Evolutionary conservation across 1,140 invertebrate species (phyloP).

Genomic region (Monochamus saltuarius): DNA sequence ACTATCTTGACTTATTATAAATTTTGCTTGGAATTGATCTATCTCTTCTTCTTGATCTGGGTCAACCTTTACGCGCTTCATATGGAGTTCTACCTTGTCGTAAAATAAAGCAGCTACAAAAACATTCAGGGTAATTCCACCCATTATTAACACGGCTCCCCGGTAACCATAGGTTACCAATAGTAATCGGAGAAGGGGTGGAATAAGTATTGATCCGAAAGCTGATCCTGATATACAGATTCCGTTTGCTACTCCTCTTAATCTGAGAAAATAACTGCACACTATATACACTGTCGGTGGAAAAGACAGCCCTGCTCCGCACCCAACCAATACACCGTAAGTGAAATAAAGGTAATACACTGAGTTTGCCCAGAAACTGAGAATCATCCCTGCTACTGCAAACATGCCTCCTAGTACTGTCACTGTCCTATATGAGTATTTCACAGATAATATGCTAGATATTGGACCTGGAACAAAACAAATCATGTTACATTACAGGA

Average conservation of each 20-base stretch:
- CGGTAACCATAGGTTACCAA: conserved; percentile 75
- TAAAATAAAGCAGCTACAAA: conserved; percentile 82
- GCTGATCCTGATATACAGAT: conserved; percentile 88
- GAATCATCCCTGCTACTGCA: conserved; percentile 80
- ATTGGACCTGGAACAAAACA: conserved; percentile 71
- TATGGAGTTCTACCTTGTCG: conserved; percentile 77
- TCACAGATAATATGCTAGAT: conserved; percentile 84
- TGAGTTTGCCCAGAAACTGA: conserved; percentile 79
- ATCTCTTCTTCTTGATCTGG: conserved; percentile 49
- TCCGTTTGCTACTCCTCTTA: conserved; percentile 82
- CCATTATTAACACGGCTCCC: conserved; percentile 78
- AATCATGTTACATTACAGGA: neutral
- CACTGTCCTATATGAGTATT: conserved; percentile 88
- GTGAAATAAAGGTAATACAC: conserved; percentile 76
- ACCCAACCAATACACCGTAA: conserved; percentile 79
- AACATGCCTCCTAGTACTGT: conserved; percentile 83
- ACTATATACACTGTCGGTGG: conserved; percentile 90
- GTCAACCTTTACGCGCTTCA: conserved; percentile 65
- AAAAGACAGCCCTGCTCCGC: conserved; percentile 77
- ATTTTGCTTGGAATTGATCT: conserved; percentile 34
- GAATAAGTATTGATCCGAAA: conserved; percentile 78
- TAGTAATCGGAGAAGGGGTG: conserved; percentile 70
- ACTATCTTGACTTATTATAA: conserved; percentile 47
- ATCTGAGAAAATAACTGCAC: conserved; percentile 80
- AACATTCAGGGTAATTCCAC: conserved; percentile 78